These are phyloP conservation scores for Lydus trimaculatus DNA, from an alignment of 2,888 invertebrate species.

Conservation along the genomic window DNA sequence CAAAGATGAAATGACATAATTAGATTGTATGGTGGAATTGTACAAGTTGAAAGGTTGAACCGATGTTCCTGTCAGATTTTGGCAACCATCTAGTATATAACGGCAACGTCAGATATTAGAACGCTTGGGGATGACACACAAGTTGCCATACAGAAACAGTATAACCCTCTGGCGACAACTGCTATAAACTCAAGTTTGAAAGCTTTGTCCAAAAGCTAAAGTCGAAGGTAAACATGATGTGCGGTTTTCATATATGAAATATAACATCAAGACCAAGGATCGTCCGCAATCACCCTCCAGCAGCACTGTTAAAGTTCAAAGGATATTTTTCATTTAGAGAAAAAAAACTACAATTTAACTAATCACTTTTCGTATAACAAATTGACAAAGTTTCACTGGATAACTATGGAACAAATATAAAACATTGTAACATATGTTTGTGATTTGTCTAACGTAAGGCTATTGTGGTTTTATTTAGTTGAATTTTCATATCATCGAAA, in stretches of 20 bases:
- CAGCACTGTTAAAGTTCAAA: background rate
- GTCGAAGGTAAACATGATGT: constrained; percentile 29
- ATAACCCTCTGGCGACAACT: constrained; percentile 31
- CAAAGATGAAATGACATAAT: constrained; percentile 12
- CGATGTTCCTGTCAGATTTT: constrained; percentile 29
- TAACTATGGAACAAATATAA: constrained; percentile 25
- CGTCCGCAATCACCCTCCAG: constrained; percentile 11
- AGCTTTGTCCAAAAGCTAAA: constrained; percentile 32
- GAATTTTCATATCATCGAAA: background rate
- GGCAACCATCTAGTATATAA: constrained; percentile 20
- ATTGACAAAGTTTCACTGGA: constrained; percentile 26
- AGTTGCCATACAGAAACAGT: constrained; percentile 26
- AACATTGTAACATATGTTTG: constrained; percentile 31
- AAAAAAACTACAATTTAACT: constrained; percentile 4
- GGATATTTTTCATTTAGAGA: background rate
- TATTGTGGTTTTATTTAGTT: too few relatives aligned
- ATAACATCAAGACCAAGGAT: constrained; percentile 21
- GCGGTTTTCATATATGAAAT: constrained; percentile 31
- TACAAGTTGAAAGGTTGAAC: constrained; percentile 11
- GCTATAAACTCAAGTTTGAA: constrained; percentile 30
- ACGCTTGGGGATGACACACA: constrained; percentile 32
- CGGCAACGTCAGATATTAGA: constrained; percentile 31
- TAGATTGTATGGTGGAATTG: constrained; percentile 2
- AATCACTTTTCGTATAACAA: constrained; percentile 13
- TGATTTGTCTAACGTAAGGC: constrained; percentile 25